Conservation (phyloP, 2,113 vertebrate genomes). For the Aplodontia rufa region DNA sequence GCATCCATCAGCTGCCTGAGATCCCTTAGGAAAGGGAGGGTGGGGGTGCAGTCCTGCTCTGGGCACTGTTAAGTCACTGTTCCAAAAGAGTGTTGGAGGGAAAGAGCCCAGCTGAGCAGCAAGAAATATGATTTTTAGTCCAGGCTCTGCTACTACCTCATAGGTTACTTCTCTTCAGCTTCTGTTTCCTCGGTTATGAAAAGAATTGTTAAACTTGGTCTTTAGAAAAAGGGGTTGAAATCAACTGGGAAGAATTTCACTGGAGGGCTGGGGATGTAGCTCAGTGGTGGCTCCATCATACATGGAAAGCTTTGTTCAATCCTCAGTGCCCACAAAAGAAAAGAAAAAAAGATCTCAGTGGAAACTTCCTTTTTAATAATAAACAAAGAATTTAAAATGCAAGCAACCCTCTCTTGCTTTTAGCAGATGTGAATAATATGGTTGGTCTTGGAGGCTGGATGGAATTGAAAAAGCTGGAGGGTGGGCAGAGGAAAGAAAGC, state of each 20-base stretch:
- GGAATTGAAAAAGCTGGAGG: neutral
- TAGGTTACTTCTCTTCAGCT: neutral
- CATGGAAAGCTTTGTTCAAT: no score
- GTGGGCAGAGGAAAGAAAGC: neutral
- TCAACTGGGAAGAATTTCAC: neutral
- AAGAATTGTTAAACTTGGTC: neutral
- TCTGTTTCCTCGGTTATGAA: neutral
- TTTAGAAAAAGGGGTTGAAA: neutral
- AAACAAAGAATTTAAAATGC: neutral
- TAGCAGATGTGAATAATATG: neutral
- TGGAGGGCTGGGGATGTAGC: neutral
- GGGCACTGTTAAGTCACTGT: neutral
- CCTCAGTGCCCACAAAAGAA: no score
- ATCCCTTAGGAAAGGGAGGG: neutral
- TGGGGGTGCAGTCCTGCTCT: neutral
- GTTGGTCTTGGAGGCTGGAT: neutral
- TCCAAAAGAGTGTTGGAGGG: neutral
- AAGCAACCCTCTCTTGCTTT: neutral
- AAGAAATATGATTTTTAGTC: neutral
- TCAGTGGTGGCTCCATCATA: no score
- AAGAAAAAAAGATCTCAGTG: neutral
- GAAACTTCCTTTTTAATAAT: neutral
- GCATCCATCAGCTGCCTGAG: neutral
- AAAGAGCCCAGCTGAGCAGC: neutral
- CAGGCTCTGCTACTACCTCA: neutral